Evolutionary conservation across 2,888 invertebrate genomes (phyloP).

Genomic region (Crematogaster levior): DNA sequence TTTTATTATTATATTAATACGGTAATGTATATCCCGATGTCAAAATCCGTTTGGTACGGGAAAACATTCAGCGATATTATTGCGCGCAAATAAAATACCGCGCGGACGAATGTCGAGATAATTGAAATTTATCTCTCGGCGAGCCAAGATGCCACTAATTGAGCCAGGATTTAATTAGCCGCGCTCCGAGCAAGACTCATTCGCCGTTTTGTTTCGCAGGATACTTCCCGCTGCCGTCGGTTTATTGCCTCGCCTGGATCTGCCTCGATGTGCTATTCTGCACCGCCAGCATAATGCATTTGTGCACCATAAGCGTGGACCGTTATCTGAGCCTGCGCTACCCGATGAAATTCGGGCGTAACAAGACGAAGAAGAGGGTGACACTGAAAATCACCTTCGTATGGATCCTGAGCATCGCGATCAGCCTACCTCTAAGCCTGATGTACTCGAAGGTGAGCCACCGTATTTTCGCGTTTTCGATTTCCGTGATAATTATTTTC

Average conservation of each 20-base stretch:
- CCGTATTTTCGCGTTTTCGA: background rate
- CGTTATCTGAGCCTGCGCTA: constrained; percentile 96
- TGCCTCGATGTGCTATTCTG: constrained; percentile 98
- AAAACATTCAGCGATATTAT: background rate
- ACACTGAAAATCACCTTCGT: constrained; percentile 96
- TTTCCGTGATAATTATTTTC: background rate
- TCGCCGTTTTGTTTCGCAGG: constrained; percentile 86
- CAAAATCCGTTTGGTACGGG: background rate
- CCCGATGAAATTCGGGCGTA: constrained; percentile 96
- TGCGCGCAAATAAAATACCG: constrained; percentile 7
- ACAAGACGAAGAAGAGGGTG: constrained; percentile 94
- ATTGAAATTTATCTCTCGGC: constrained; percentile 43
- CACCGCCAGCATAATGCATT: constrained; percentile 98
- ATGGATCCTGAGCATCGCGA: constrained; percentile 96
- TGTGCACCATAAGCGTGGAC: constrained; percentile 98
- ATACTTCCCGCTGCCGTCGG: constrained; percentile 92
- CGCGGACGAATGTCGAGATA: constrained; percentile 24
- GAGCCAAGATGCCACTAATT: constrained; percentile 37
- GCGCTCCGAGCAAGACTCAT: constrained; percentile 16
- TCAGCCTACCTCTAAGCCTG: constrained; percentile 95
- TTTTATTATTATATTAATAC: background rate
- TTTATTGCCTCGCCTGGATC: constrained; percentile 97
- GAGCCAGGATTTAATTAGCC: constrained; percentile 38
- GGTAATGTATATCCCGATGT: background rate
- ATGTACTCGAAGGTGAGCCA: constrained; percentile 94